Evolutionary conservation across 2,113 vertebrate genomes (phyloP).

Genomic region (Pachycephala philippinensis): DNA sequence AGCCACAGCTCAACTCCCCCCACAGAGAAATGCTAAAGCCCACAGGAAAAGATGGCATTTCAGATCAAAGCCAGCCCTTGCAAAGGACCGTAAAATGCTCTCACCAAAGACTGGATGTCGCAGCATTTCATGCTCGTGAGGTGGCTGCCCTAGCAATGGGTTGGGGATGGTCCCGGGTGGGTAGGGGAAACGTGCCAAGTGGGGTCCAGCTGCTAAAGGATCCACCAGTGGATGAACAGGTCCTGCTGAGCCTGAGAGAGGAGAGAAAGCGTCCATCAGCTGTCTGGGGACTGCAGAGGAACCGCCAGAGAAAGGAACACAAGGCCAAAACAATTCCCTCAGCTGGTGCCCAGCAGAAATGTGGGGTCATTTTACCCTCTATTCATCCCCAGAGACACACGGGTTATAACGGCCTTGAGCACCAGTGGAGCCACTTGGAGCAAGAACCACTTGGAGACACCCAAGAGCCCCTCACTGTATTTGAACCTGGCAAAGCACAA

Average conservation of each 20-base stretch:
- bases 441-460: neutral
- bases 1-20: neutral
- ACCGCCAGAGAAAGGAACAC: fast-evolving
- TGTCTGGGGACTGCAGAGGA: neutral
- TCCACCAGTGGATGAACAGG: slow-evolving; percentile 89
- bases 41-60: neutral
- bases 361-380: neutral
- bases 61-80: neutral
- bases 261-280: neutral
- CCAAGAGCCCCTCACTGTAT: neutral
- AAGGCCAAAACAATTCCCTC: neutral
- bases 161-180: slow-evolving; percentile 94
- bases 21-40: neutral
- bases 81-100: neutral
- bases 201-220: slow-evolving; percentile 88
- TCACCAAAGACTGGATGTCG: slow-evolving; percentile 95
- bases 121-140: slow-evolving; percentile 98
- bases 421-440: neutral
- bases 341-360: neutral
- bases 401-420: fast-evolving
- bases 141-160: slow-evolving; percentile 88
- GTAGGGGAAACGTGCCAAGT: slow-evolving; percentile 94
- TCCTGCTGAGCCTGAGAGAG: slow-evolving; percentile 83
- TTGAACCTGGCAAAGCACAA: neutral
- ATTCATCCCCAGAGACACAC: neutral